Evolutionary conservation across 2,797 vertebrate genomes (phyloP).

Genomic region (Oceanodroma leucorhoa): DNA sequence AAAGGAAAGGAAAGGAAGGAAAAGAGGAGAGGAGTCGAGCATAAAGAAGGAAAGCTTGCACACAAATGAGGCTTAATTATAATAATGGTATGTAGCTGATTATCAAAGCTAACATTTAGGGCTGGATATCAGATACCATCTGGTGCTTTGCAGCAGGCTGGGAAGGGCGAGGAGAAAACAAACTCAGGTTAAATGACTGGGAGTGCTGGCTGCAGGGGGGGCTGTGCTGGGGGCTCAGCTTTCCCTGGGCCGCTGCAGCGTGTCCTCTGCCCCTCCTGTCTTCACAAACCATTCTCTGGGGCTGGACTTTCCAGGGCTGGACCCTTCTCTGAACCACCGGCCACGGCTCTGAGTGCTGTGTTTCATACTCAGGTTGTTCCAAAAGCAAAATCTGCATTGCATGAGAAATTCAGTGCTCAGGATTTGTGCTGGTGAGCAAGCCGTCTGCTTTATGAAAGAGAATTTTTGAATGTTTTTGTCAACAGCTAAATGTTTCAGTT

Average conservation of each 20-base stretch:
- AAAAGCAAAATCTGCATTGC: neutral
- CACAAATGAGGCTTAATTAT: slow-evolving; percentile 47
- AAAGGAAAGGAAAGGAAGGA: fast-evolving
- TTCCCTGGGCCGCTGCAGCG: neutral
- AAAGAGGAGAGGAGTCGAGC: no score
- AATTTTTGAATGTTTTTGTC: slow-evolving; percentile 44
- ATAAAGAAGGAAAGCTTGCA: neutral
- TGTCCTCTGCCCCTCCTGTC: neutral
- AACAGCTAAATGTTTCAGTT: slow-evolving; percentile 40
- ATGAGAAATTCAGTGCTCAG: fast-evolving
- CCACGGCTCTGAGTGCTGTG: fast-evolving
- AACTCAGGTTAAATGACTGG: neutral
- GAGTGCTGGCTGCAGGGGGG: fast-evolving
- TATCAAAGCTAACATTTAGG: slow-evolving; percentile 51
- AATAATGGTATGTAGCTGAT: slow-evolving; percentile 47
- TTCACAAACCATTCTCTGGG: neutral
- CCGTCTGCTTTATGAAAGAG: slow-evolving; percentile 4
- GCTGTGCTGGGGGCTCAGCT: neutral
- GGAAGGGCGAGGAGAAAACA: neutral
- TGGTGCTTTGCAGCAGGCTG: slow-evolving; percentile 35
- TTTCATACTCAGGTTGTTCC: neutral
- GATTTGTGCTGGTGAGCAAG: fast-evolving
- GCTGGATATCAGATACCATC: slow-evolving; percentile 20
- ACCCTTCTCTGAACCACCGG: neutral
- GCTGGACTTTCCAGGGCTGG: fast-evolving